Base-by-base conservation (phyloP, 2,113 vertebrate genomes). In the Anolis carolinensis region DNA sequence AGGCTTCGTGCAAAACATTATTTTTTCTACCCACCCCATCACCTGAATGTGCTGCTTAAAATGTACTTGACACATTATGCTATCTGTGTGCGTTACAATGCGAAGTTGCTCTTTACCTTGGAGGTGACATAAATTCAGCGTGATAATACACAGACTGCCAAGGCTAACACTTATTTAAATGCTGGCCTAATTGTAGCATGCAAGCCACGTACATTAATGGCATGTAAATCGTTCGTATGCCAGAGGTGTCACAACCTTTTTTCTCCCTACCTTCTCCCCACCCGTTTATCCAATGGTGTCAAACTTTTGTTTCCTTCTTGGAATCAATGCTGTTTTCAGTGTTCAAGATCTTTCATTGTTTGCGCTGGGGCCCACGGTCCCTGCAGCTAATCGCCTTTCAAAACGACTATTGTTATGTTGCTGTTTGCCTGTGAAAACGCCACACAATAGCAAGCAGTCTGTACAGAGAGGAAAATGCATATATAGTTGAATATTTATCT, bases 381-480 rank as follows among this genome's bases (percentile, higher is more conserved):
- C 92, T 91, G 89, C 90, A 95, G 92, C 94, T 94, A 95, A 94
- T 93, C 82, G 87, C 90, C 91, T 92, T 94, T 92, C 91, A 93
- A 91, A 93, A 92, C 93, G 92, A 87, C 73, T 94, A 94, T 94
- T 95, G 89, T 89, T 92, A 90, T 91, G 63, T 89, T 82, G 71
- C 88, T 92, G 87, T 86, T 81, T 92, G 91, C 92, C 89, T 91
- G 87, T 93, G 93, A 92, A 93, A 82, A 74, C 65, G 39, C 39
- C 23, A 74, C 70, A 81, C 70, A 86, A 86, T 67, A 65, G 70
- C 44, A 50, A 59, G 55, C 23, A 72, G 36, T 48, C 62, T 74
- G 50, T 81, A 73, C n/a, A 59, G 79, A 50, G n/a, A 59, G 30
- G 79, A 39, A 73, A 65, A 81, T 4, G 71, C 79, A 67, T 67